Evolutionary conservation across 2,888 invertebrate genomes (phyloP).

Genomic region (Drosophila peninsularis): DNA sequence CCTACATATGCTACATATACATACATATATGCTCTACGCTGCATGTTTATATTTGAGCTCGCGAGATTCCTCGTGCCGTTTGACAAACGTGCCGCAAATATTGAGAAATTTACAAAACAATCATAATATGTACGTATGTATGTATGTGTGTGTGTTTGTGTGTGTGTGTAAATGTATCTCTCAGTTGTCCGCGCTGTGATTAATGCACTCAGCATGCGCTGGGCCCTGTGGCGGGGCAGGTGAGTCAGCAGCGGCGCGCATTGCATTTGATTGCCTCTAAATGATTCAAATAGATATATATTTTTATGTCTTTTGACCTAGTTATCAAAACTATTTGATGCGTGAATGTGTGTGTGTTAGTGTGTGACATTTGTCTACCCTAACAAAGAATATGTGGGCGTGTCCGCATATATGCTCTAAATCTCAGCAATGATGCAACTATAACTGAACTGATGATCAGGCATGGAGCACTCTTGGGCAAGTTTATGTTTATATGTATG

Average conservation of each 20-base stretch:
- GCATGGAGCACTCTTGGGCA: not conserved
- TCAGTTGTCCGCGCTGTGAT: slow-evolving; percentile 53
- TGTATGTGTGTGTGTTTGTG: slow-evolving; percentile 1
- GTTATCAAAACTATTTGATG: slow-evolving; percentile 47
- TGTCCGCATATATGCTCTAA: too few species aligned
- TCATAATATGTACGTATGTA: not conserved
- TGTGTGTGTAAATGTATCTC: slow-evolving; percentile 13
- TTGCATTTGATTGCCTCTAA: slow-evolving; percentile 69
- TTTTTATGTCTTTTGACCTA: slow-evolving; percentile 62
- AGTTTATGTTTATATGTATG: too few species aligned
- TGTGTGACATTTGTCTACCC: not conserved
- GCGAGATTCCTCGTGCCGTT: slow-evolving; percentile 41
- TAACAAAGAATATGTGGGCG: not conserved
- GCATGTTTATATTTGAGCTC: slow-evolving; percentile 6
- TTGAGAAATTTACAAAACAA: slow-evolving; percentile 54
- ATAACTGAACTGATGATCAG: too few species aligned
- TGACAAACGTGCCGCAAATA: slow-evolving; percentile 65
- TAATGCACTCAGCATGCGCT: slow-evolving; percentile 55
- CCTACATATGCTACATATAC: not conserved
- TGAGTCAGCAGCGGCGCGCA: slow-evolving; percentile 41
- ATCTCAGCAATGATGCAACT: too few species aligned
- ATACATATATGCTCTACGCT: not conserved
- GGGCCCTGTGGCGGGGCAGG: slow-evolving; percentile 29
- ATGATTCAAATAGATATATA: slow-evolving; percentile 66
- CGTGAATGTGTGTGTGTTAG: slow-evolving; percentile 1